phyloP scores from a whole-genome alignment of 2,888 invertebrate genomes.

The Brachypterus glaber region DNA sequence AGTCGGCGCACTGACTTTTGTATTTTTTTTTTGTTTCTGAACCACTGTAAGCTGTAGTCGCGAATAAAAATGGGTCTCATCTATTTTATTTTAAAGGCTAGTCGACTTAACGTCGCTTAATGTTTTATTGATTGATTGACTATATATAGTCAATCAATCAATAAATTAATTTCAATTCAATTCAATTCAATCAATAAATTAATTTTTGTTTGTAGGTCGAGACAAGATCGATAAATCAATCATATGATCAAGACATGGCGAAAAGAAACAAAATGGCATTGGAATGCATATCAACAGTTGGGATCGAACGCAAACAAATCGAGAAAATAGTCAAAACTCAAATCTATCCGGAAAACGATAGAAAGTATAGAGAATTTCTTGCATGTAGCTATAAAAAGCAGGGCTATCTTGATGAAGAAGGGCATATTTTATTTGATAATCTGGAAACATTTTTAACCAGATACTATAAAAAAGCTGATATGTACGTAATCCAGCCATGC shows the following conservation, averaged over 20 bases:
- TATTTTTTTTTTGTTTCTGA: no score
- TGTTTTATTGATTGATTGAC: no score
- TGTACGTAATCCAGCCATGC: conserved; percentile 19
- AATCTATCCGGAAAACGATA: conserved; percentile 17
- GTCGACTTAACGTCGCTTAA: no score
- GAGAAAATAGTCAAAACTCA: conserved; percentile 19
- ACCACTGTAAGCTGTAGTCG: no score
- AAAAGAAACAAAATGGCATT: conserved; percentile 19
- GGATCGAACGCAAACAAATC: conserved; percentile 23
- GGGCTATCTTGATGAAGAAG: conserved; percentile 27
- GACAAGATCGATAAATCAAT: no score
- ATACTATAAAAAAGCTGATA: conserved; percentile 20
- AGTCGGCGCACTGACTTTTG: no score
- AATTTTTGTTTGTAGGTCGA: no score
- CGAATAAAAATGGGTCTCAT: no score
- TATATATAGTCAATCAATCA: no score
- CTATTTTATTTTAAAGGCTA: no score
- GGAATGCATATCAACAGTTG: conserved; percentile 26
- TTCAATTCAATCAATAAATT: no score
- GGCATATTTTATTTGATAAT: conserved; percentile 28
- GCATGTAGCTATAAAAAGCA: conserved; percentile 32
- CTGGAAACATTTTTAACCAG: conserved; percentile 24
- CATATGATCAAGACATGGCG: conserved; percentile 17
- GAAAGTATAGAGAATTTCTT: conserved; percentile 28
- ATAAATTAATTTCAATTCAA: no score